These are phyloP conservation scores for Anarsia innoxiella DNA, from an alignment of 2,888 invertebrate genomes.

Conservation along the genomic window DNA sequence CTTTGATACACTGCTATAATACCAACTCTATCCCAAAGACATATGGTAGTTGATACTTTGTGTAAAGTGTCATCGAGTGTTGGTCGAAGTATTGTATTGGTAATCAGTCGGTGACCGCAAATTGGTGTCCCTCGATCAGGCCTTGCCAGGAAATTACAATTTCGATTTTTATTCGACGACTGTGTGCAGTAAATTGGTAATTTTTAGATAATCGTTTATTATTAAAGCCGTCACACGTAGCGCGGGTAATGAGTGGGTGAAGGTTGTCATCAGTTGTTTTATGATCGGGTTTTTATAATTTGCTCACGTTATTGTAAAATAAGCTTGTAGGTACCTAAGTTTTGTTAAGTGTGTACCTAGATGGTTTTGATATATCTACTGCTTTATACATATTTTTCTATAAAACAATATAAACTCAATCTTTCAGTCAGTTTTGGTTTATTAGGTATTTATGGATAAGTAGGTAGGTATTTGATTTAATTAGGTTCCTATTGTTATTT, in stretches of 20 bases:
- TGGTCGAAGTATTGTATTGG: slow-evolving; percentile 53
- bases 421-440: no score
- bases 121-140: slow-evolving; percentile 73
- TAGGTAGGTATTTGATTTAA: no score
- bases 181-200: slow-evolving; percentile 35
- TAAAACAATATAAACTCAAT: no score
- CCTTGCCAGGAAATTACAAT: slow-evolving; percentile 72
- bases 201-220: slow-evolving; percentile 22
- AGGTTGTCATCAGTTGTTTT: no score
- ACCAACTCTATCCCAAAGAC: background rate
- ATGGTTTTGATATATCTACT: no score
- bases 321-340: no score
- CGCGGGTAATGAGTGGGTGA: background rate
- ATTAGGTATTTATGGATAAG: no score
- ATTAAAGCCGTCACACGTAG: background rate
- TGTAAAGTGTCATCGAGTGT: slow-evolving; percentile 30
- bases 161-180: slow-evolving; percentile 68
- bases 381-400: no score
- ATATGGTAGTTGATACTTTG: slow-evolving; percentile 26
- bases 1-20: background rate
- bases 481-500: slow-evolving; percentile 2
- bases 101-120: slow-evolving; percentile 74
- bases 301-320: no score
- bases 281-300: no score
- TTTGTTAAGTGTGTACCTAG: no score